Conservation (phyloP, 1,140 invertebrate genomes). For the Lucilia cuprina region DNA sequence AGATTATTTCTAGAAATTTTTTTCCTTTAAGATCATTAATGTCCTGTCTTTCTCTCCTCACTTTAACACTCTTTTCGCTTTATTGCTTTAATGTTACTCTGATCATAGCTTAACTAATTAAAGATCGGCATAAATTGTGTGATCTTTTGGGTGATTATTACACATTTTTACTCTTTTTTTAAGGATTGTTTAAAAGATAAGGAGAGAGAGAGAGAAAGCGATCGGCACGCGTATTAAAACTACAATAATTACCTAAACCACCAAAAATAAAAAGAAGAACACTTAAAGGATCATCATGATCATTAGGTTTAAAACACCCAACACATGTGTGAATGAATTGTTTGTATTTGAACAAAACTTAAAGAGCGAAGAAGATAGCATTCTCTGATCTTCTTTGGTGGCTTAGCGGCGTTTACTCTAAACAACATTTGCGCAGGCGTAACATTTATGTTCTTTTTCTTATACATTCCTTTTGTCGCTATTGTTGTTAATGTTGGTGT, state of each 20-base stretch:
- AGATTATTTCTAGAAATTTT: not conserved
- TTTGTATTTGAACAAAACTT: not conserved
- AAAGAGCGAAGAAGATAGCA: not conserved
- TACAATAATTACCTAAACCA: not conserved
- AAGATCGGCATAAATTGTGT: not conserved
- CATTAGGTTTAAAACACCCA: not conserved
- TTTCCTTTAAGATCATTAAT: not conserved
- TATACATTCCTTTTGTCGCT: not conserved
- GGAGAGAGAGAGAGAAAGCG: not conserved
- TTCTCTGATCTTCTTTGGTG: not conserved
- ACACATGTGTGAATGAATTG: not conserved
- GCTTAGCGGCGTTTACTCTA: not conserved
- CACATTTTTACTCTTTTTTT: not conserved
- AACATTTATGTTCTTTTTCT: not conserved
- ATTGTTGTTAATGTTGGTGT: constrained; percentile 19
- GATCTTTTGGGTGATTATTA: not conserved
- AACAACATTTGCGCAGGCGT: constrained; percentile 22
- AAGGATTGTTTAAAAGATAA: not conserved
- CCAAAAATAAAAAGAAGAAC: not conserved
- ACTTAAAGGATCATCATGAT: not conserved
- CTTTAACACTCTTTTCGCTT: not conserved
- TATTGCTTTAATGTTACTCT: not conserved
- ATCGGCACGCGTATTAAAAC: constrained; percentile 11
- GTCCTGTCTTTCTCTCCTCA: not conserved
- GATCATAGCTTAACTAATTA: not conserved